Evolutionary conservation across 2,113 vertebrate genomes (phyloP).

Genomic region (Zapus hudsonius): DNA sequence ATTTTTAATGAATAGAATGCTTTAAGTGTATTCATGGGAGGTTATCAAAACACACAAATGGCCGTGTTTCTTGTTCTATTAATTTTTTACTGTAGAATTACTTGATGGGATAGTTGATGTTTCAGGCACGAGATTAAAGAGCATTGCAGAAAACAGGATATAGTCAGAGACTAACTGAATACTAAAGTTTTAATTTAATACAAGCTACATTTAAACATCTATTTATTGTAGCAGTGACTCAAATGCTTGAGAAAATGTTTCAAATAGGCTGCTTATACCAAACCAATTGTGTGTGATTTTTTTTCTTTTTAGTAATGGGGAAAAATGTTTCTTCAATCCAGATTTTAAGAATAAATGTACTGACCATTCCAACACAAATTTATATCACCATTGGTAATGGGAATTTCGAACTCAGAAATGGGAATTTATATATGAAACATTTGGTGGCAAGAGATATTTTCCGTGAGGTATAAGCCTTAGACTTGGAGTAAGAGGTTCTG

Average conservation of each 20-base stretch:
- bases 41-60: slow-evolving; percentile 25
- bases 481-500: slow-evolving; percentile 31
- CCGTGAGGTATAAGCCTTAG: background rate
- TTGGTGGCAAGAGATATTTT: slow-evolving; percentile 5
- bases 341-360: slow-evolving; percentile 29
- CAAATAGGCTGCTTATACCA: background rate
- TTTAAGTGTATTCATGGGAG: slow-evolving; percentile 1
- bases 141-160: background rate
- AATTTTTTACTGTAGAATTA: background rate
- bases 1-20: background rate
- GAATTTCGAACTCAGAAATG: slow-evolving; percentile 13
- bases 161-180: background rate
- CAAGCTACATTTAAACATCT: background rate
- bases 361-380: slow-evolving; percentile 47
- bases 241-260: slow-evolving; percentile 28
- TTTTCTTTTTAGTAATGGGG: background rate
- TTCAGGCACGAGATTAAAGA: slow-evolving; percentile 7
- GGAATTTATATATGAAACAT: slow-evolving; percentile 18
- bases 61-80: background rate
- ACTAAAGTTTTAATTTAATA: background rate
- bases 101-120: background rate
- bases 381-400: slow-evolving; percentile 15
- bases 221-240: background rate
- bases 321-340: background rate
- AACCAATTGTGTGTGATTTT: background rate